Evolutionary conservation across 2,888 invertebrate genomes (phyloP).

Genomic region (Agrilus biguttatus): DNA sequence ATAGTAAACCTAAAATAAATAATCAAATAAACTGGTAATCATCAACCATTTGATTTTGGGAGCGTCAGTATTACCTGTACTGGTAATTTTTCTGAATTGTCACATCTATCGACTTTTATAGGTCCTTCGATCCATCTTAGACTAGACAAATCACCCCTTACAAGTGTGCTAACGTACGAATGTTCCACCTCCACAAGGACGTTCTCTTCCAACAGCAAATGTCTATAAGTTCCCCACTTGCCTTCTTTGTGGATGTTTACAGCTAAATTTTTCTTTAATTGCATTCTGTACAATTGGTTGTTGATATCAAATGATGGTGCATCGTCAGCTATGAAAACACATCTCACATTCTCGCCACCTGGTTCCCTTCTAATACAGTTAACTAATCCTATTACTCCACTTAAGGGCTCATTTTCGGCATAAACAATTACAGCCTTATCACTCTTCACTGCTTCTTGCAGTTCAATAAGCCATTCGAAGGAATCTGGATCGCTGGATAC

Average conservation of each 20-base stretch:
- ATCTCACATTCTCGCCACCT: conserved; percentile 38
- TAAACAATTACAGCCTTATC: conserved; percentile 38
- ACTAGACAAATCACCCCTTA: conserved; percentile 75
- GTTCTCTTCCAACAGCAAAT: conserved; percentile 48
- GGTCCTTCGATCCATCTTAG: conserved; percentile 71
- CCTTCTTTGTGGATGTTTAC: conserved; percentile 59
- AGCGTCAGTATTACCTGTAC: conserved; percentile 8
- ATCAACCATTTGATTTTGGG: no score
- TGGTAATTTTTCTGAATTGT: conserved; percentile 12
- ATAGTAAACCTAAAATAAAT: conserved; percentile 53
- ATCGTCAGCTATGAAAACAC: conserved; percentile 44
- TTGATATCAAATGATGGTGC: conserved; percentile 52
- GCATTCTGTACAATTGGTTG: conserved; percentile 48
- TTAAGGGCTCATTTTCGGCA: conserved; percentile 49
- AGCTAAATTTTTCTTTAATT: conserved; percentile 58
- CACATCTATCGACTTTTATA: conserved; percentile 12
- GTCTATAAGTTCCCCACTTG: conserved; percentile 58
- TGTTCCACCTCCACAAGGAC: conserved; percentile 41
- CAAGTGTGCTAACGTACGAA: conserved; percentile 60
- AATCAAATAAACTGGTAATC: no score
- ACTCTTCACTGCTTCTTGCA: conserved; percentile 22
- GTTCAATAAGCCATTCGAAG: conserved; percentile 36
- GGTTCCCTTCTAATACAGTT: conserved; percentile 73
- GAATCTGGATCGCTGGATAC: conserved; percentile 28
- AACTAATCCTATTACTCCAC: conserved; percentile 74